phyloP scores from a whole-genome alignment of 2,888 invertebrate genomes.

The Tenthredo distinguenda region DNA sequence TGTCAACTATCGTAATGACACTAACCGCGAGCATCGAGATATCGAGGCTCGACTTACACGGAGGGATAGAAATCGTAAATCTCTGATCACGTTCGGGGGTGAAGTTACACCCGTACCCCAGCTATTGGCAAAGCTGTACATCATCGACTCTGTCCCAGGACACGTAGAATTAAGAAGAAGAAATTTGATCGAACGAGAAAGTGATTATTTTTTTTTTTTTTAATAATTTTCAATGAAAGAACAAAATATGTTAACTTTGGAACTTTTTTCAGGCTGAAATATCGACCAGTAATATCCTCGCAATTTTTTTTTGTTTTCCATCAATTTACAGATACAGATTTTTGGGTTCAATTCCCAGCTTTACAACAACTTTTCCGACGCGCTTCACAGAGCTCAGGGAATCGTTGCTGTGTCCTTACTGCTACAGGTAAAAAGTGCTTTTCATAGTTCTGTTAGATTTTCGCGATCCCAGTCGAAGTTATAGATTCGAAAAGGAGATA shows the following conservation, averaged over 20 bases:
- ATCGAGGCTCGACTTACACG: slow-evolving; percentile 10
- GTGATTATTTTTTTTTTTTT: not conserved
- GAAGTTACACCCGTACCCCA: not conserved
- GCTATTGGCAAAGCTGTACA: not conserved
- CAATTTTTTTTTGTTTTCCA: not conserved
- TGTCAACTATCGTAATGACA: slow-evolving; percentile 47
- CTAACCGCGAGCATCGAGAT: slow-evolving; percentile 44
- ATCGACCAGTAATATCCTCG: not conserved
- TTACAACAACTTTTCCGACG: slow-evolving; percentile 97
- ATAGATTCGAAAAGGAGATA: not conserved
- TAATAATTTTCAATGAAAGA: not conserved
- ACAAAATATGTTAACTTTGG: no score
- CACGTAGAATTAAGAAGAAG: no score
- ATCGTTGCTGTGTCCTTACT: slow-evolving; percentile 96
- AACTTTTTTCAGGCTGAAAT: no score
- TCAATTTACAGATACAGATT: slow-evolving; percentile 91
- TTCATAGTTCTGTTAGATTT: not conserved
- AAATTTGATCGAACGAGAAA: not conserved
- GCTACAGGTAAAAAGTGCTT: slow-evolving; percentile 88
- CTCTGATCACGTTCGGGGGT: not conserved
- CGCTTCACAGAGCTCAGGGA: slow-evolving; percentile 95
- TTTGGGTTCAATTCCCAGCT: slow-evolving; percentile 99
- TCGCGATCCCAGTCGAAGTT: not conserved
- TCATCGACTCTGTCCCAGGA: not conserved
- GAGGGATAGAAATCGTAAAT: slow-evolving; percentile 18